phyloP scores from a whole-genome alignment of 1,140 invertebrate species.

The Wasmannia auropunctata region DNA sequence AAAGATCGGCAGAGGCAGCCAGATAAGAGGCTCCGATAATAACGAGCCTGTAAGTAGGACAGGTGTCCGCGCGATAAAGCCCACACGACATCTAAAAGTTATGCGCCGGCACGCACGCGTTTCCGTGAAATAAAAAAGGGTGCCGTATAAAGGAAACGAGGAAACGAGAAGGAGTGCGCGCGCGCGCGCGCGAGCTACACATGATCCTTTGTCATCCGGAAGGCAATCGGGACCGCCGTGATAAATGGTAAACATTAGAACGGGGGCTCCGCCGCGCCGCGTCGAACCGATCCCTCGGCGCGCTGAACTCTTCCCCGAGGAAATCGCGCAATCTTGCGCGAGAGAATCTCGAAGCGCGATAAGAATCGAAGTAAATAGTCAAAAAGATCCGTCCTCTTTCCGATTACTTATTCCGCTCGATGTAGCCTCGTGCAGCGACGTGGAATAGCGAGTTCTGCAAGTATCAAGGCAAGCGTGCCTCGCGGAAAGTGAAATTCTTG shows the following conservation, averaged over 20 bases:
- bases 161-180: neutral
- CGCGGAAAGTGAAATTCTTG: neutral
- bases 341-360: constrained; percentile 20
- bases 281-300: constrained; percentile 3
- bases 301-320: constrained; percentile 46
- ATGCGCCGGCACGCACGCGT: constrained; percentile 82
- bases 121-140: constrained; percentile 73
- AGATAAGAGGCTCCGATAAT: constrained; percentile 81
- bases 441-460: constrained; percentile 29
- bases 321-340: constrained; percentile 41
- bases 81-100: constrained; percentile 80
- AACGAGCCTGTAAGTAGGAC: constrained; percentile 82
- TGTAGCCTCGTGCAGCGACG: neutral
- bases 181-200: constrained; percentile 21
- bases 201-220: constrained; percentile 70
- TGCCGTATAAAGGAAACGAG: neutral
- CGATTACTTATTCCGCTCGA: constrained; percentile 24
- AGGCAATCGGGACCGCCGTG: constrained; percentile 64
- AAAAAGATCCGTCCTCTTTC: constrained; percentile 7
- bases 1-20: constrained; percentile 72
- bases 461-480: neutral
- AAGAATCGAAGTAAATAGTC: constrained; percentile 46
- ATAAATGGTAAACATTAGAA: constrained; percentile 70
- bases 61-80: constrained; percentile 82
- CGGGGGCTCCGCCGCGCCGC: neutral